These are phyloP conservation scores for Psittacara wagleri DNA, from an alignment of 2,113 vertebrate genomes.

Conservation along the genomic window DNA sequence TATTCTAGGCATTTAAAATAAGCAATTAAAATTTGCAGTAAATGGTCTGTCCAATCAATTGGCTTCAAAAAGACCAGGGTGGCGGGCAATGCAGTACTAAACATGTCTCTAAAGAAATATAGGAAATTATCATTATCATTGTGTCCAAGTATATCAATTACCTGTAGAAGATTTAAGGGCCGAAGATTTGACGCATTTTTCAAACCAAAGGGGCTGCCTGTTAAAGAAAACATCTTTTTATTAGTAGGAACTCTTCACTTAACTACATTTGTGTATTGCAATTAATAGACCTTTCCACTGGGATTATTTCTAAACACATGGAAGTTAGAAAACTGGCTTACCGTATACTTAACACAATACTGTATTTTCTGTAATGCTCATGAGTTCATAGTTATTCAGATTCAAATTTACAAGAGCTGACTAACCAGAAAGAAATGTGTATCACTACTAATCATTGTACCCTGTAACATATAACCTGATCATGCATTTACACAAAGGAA, in stretches of 20 bases:
- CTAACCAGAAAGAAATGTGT: background rate
- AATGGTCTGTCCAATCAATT: background rate
- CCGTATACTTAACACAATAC: background rate
- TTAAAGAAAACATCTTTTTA: slow-evolving; percentile 73
- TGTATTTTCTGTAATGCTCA: background rate
- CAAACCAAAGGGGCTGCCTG: slow-evolving; percentile 90
- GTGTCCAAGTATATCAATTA: slow-evolving; percentile 71
- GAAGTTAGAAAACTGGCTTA: background rate
- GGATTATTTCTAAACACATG: background rate
- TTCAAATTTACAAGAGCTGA: background rate
- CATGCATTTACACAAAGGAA: background rate
- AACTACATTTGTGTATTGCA: background rate
- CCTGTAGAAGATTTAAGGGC: slow-evolving; percentile 95
- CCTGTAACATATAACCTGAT: background rate
- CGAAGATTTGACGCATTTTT: slow-evolving; percentile 89
- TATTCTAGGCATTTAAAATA: background rate
- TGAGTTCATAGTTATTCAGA: background rate
- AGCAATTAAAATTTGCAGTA: background rate
- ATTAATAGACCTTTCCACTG: background rate
- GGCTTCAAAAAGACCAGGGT: background rate
- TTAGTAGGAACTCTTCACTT: slow-evolving; percentile 52
- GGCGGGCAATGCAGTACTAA: background rate
- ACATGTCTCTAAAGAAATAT: background rate
- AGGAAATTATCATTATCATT: slow-evolving; percentile 8
- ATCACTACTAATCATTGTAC: background rate